phyloP scores from a whole-genome alignment of 2,888 invertebrate genomes.

The Neuroscelio doddi region DNA sequence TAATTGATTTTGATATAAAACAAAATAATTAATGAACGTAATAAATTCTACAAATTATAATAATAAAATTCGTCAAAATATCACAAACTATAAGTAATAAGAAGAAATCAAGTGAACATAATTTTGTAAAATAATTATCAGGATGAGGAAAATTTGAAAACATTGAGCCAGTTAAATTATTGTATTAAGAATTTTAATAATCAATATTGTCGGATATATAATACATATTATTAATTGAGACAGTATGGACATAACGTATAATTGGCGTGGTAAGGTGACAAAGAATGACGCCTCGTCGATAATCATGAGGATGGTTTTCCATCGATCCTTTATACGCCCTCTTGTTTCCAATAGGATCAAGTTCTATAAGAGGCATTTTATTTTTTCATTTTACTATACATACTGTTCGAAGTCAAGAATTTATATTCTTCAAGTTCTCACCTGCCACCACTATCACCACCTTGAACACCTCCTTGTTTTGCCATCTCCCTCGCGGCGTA shows the following conservation, averaged over 20 bases:
- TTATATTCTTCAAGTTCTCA: slow-evolving; percentile 31
- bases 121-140: too few species aligned
- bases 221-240: slow-evolving; percentile 71
- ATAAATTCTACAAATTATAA: too few species aligned
- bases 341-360: slow-evolving; percentile 17
- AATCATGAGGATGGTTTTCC: slow-evolving; percentile 25
- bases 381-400: slow-evolving; percentile 37
- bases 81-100: too few species aligned
- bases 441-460: slow-evolving; percentile 66
- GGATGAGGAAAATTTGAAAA: too few species aligned
- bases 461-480: slow-evolving; percentile 53
- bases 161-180: slow-evolving; percentile 13
- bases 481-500: slow-evolving; percentile 59
- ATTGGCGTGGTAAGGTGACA: slow-evolving; percentile 67
- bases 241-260: slow-evolving; percentile 69
- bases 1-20: too few species aligned
- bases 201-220: slow-evolving; percentile 72
- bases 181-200: slow-evolving; percentile 72
- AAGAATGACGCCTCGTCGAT: slow-evolving; percentile 51
- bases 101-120: too few species aligned
- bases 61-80: too few species aligned
- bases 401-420: slow-evolving; percentile 33
- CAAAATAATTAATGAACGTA: too few species aligned
- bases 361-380: slow-evolving; percentile 20
- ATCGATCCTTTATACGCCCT: slow-evolving; percentile 18